Evolutionary conservation across 2,888 invertebrate genomes (phyloP).

Genomic region (Vanessa cardui): DNA sequence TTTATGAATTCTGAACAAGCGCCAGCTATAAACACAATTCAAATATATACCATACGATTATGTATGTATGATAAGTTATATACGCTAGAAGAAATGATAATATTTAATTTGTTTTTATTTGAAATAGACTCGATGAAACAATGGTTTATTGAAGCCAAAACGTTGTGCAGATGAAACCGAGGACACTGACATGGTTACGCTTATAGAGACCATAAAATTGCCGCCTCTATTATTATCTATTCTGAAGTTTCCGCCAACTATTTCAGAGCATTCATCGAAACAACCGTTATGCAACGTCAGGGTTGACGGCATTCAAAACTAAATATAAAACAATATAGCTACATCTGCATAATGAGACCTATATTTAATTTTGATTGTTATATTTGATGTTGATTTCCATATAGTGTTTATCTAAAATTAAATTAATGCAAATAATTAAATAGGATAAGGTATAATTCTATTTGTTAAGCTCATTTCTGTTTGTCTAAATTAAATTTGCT

Average conservation of each 20-base stretch:
- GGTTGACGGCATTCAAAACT: constrained; percentile 27
- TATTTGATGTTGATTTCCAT: background rate
- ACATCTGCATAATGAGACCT: background rate
- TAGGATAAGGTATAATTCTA: no score
- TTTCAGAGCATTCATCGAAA: constrained; percentile 38
- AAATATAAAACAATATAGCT: background rate
- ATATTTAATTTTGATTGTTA: background rate
- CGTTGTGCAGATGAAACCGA: constrained; percentile 43
- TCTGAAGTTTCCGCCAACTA: constrained; percentile 64
- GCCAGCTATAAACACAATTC: constrained; percentile 27
- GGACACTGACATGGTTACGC: constrained; percentile 72
- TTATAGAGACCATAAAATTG: constrained; percentile 73
- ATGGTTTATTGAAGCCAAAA: constrained; percentile 33
- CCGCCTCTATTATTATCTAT: constrained; percentile 61
- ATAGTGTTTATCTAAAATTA: no score
- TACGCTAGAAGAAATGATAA: constrained; percentile 29
- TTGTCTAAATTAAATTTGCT: no score
- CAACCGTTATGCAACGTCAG: constrained; percentile 56
- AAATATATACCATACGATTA: constrained; percentile 14
- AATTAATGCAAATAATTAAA: no score
- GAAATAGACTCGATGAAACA: constrained; percentile 20
- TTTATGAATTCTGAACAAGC: constrained; percentile 29
- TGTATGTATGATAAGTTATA: background rate
- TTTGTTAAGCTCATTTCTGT: no score
- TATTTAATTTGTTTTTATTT: constrained; percentile 26